Evolutionary conservation across 2,888 invertebrate genomes (phyloP), one percentile per base, ranked within the genome.

Genomic region (Magallana nippona): DNA sequence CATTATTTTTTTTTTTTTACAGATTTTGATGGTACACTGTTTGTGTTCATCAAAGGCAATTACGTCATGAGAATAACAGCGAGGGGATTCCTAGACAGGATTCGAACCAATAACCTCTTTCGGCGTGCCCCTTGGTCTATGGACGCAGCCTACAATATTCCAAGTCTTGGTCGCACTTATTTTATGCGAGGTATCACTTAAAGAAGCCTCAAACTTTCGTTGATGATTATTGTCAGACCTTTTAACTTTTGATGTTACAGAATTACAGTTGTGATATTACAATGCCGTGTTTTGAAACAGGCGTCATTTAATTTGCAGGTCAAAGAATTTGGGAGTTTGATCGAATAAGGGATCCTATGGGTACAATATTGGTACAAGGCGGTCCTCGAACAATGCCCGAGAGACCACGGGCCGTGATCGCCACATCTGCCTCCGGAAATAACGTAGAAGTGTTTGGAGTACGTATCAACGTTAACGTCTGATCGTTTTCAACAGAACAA

Each of bases 281-380:
- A 44, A 44, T 44, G 44, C 8, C 44, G 8, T 44, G 8, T 5
- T 3, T 44, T 44, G 5, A 44, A 44, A 8, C 8, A 44, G 44
- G 44, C 44, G 44, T 44, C 5, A 44, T 44, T 44, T 44, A 44
- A 44, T 44, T 44, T 44, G 44, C 22, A 80, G 80, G 80, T 22
- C 80, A 80, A 32, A 58, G 56, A 57, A 22, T 80, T 57, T 80
- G 80, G 80, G 22, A 80, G 80, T 80, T 80, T 58, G 80, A 80
- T 58, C 58, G 80, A 22, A 80, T 80, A 58, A 32, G 80, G 27
- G 22, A 58, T 27, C 80, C 27, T 17, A 80, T 80, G 80, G 22
- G 22, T 19, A 56, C 57, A 13, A 80, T 80, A 57, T 58, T 80
- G 56, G 80, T 80, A 57, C 80, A 80, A 58, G 80, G 80, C 57